phyloP scores from a whole-genome alignment of 2,888 invertebrate species.

The Gymnocheta viridis region DNA sequence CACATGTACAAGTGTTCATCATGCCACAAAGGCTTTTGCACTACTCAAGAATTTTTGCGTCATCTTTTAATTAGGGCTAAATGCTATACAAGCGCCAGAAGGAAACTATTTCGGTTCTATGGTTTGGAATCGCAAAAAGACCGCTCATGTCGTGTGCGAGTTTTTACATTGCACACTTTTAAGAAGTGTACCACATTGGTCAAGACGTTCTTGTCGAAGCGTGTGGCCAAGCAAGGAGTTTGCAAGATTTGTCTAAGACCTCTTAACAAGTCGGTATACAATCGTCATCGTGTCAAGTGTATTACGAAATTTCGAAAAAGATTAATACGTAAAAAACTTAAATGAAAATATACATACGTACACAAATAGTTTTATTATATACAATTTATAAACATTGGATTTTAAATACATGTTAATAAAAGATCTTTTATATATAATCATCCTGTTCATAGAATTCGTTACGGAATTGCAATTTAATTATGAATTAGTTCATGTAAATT shows the following conservation, averaged over 20 bases:
- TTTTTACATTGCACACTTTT: conserved; percentile 48
- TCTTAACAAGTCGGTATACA: conserved; percentile 25
- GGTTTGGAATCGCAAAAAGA: conserved; percentile 58
- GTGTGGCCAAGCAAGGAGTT: neutral
- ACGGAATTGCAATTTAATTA: no score
- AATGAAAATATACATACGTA: neutral
- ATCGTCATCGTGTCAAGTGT: conserved; percentile 42
- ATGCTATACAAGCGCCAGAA: conserved; percentile 61
- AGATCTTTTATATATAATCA: no score
- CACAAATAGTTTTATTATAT: neutral
- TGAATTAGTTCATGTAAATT: no score
- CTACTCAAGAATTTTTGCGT: conserved; percentile 64
- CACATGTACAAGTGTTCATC: conserved; percentile 71
- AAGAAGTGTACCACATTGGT: conserved; percentile 50
- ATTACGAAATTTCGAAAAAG: conserved; percentile 31
- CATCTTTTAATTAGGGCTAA: conserved; percentile 66
- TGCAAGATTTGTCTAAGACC: conserved; percentile 53
- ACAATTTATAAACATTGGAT: neutral
- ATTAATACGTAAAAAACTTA: conserved; percentile 26
- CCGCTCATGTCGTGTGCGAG: conserved; percentile 44
- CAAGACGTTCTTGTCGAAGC: conserved; percentile 39
- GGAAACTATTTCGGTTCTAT: conserved; percentile 42
- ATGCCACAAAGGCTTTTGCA: conserved; percentile 70
- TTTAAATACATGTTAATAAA: neutral
- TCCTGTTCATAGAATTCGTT: no score